Evolutionary conservation across 2,113 vertebrate species (phyloP).

Genomic region (Pandion haliaetus): DNA sequence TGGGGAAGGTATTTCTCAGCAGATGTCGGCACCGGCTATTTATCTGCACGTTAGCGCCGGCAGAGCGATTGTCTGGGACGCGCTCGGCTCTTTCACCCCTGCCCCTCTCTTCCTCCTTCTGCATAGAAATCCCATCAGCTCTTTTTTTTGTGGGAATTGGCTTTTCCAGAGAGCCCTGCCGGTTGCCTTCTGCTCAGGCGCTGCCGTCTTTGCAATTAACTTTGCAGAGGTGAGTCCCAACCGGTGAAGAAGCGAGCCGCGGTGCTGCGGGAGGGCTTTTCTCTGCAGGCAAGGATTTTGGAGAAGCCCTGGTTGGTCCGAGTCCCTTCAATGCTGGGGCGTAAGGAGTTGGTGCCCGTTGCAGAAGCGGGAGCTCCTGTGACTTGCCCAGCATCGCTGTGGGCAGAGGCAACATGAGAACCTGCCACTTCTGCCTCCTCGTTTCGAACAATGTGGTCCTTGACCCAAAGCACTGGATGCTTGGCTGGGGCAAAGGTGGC

Average conservation of each 20-base stretch:
- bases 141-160: not conserved
- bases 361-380: not conserved
- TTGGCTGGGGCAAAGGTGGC: not conserved
- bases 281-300: not conserved
- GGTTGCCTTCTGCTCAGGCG: not conserved
- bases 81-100: not conserved
- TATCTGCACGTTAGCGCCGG: not conserved
- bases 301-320: not conserved
- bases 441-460: not conserved
- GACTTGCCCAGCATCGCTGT: accelerated
- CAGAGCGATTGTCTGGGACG: not conserved
- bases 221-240: not conserved
- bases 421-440: accelerated
- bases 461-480: accelerated
- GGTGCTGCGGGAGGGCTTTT: not conserved
- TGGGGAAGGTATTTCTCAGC: slow-evolving; percentile 38
- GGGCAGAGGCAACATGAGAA: not conserved
- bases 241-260: accelerated
- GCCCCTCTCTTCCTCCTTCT: not conserved
- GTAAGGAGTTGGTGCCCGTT: not conserved
- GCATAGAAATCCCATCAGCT: not conserved
- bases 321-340: accelerated
- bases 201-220: not conserved
- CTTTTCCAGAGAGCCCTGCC: not conserved
- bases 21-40: not conserved